Percentiles rank a stretch among this genome's conserved stretches.
Conservation (phyloP, 2,888 invertebrate species). For the Agrochola lota region DNA sequence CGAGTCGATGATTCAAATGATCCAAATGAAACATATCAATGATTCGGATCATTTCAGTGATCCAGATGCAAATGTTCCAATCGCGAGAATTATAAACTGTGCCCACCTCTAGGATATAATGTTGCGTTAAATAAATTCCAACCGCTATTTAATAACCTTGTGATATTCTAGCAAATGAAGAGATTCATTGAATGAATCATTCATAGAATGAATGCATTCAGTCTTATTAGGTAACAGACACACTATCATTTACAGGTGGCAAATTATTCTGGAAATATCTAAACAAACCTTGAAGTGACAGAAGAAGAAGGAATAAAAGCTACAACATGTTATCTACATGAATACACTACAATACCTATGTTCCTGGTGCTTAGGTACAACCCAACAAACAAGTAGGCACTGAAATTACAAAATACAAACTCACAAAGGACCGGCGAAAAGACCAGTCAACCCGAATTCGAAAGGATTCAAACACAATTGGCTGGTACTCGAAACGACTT, state of each 20-base stretch:
- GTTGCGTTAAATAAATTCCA: background rate
- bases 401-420: slow-evolving; percentile 9
- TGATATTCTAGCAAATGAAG: background rate
- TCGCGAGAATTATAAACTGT: no score
- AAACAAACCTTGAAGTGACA: background rate
- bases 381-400: slow-evolving; percentile 8
- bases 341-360: background rate
- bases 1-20: no score
- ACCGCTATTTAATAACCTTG: background rate
- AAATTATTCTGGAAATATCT: background rate
- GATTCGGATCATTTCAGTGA: no score
- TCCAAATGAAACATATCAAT: no score
- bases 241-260: background rate
- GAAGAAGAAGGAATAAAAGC: slow-evolving; percentile 4
- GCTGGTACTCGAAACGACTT: slow-evolving; percentile 32
- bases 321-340: background rate
- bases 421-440: slow-evolving; percentile 14
- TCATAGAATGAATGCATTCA: no score
- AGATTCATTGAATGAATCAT: background rate
- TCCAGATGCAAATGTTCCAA: no score
- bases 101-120: no score
- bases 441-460: slow-evolving; percentile 18
- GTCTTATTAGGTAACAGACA: background rate
- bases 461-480: slow-evolving; percentile 50
- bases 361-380: background rate